Evolutionary conservation across 2,113 vertebrate species (phyloP).

Genomic region (Notothenia coriiceps): DNA sequence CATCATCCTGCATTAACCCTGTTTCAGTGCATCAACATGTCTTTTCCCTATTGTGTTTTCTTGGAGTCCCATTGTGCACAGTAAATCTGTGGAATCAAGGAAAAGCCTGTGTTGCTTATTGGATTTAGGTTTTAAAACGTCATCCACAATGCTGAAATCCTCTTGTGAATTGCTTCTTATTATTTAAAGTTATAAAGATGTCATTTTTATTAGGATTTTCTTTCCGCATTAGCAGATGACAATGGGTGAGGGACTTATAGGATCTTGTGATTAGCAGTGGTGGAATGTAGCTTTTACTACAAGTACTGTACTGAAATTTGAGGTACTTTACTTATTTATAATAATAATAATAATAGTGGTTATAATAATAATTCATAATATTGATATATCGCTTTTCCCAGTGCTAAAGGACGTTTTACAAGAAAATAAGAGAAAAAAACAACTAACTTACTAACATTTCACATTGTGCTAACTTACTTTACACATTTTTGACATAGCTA

Average conservation of each 20-base stretch:
- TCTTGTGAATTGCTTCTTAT: slow-evolving; percentile 46
- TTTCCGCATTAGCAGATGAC: slow-evolving; percentile 25
- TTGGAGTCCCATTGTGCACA: slow-evolving; percentile 43
- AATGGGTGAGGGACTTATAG: neutral
- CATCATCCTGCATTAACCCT: slow-evolving; percentile 45
- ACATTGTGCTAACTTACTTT: too few species aligned
- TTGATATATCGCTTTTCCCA: too few species aligned
- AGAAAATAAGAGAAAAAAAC: too few species aligned
- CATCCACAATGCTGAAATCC: slow-evolving; percentile 56
- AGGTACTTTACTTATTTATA: too few species aligned
- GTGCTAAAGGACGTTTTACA: too few species aligned
- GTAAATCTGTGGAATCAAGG: slow-evolving; percentile 64
- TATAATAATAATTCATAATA: too few species aligned
- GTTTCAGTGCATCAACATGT: slow-evolving; percentile 33
- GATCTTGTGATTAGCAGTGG: too few species aligned
- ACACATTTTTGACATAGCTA: too few species aligned
- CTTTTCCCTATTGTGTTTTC: slow-evolving; percentile 44
- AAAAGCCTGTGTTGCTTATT: slow-evolving; percentile 54
- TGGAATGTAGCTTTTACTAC: too few species aligned
- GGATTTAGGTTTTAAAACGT: slow-evolving; percentile 71
- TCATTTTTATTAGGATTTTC: slow-evolving; percentile 46
- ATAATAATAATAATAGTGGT: too few species aligned
- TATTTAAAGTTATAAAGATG: slow-evolving; percentile 55
- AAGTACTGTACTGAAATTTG: too few species aligned
- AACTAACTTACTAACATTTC: too few species aligned